Base-by-base conservation (phyloP, 2,113 vertebrate species). In the Hyla sarda region DNA sequence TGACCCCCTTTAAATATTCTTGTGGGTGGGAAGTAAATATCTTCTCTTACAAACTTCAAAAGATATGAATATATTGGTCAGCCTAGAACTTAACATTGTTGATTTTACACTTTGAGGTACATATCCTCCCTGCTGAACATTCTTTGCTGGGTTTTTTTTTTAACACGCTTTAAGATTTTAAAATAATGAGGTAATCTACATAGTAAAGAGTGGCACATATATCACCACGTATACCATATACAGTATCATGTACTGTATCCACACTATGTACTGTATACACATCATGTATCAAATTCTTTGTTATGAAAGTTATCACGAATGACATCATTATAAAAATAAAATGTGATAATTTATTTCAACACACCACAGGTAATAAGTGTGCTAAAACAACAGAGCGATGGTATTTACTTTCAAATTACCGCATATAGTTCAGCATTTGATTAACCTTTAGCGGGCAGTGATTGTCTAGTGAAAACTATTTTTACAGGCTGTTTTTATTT, bases 381-480 rank as follows among this genome's bases (percentile, higher is more conserved):
- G 87, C 25, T 75, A 45, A 88, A 87, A 58, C 72, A 77, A 72
- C 69, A 60, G 45, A 82, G 0, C 85, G 76, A 88, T 89, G 34
- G n/a, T 5, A 86, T 91, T 75, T 73, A 16, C 75, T 90, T 84
- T 41, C 62, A 84, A 88, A 84, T 12, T 83, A 81, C 76, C 45
- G 73, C 69, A 86, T 89, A 82, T 89, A 87, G 87, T 73, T 34
- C 77, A 90, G 87, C 12, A 50, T 88, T 90, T 92, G 87, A 86
- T 92, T 93, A 92, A 90, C 75, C 73, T 88, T 89, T 47, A 54
- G 13, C 87, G 0, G 11, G 86, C 84, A 32, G 88, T 84, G 50
- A 72, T 84, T 84, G 54, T 88, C 81, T 72, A 81, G 14, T 32
- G 56, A 0, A 2, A 79, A 71, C 74, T 72, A 13, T 23, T 85